Base-by-base conservation (phyloP, 2,797 vertebrate genomes). In the Poeciliopsis infans region DNA sequence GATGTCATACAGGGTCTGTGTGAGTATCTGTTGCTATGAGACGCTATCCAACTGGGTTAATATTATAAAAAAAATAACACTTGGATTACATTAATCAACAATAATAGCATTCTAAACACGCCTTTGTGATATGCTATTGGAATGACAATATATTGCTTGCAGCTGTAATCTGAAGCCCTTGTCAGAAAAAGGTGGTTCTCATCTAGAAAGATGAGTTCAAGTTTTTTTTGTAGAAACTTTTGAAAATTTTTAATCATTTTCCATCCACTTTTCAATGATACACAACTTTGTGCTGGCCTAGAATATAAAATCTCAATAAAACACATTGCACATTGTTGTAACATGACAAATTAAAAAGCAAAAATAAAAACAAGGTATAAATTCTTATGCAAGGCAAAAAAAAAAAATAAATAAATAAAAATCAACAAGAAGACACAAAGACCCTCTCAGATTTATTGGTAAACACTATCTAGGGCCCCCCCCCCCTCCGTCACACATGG, bases 361-460 rank as follows among this genome's bases (percentile, higher is more conserved):
- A 69, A 41, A 69, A 23, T 23, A 41, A 68, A 61, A 64, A 36
- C 15, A 31, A 33, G 13, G 28, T 64, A 64, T 33, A 7, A 64
- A 64, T 64, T 64, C 31, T 64, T 33, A 64, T 36, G 15, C 5
- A 61, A 33, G 31, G 59, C 5, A 33, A 25, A 46, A 46, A 15
- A 11, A 45, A 15, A 45, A 45, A 0, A 45, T 0, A 39, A 39
- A 43, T 39, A 33, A 45, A 20, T n/a, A n/a, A n/a, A 70, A 70
- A 46, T 13, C 68, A 46, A 28, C 43, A 70, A 7, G 12, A 70
- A 70, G 41, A 28, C 41, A 46, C 41, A 31, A 16, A 53, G 51
- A 25, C 23, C 23, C 23, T n/a, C 41, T 70, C 68, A 46, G 81
- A 76, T 96, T 88, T 96, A 96, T 97, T 94, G 94, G 92, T 94